Conservation (phyloP, 2,113 vertebrate genomes). For the Propithecus coquereli region DNA sequence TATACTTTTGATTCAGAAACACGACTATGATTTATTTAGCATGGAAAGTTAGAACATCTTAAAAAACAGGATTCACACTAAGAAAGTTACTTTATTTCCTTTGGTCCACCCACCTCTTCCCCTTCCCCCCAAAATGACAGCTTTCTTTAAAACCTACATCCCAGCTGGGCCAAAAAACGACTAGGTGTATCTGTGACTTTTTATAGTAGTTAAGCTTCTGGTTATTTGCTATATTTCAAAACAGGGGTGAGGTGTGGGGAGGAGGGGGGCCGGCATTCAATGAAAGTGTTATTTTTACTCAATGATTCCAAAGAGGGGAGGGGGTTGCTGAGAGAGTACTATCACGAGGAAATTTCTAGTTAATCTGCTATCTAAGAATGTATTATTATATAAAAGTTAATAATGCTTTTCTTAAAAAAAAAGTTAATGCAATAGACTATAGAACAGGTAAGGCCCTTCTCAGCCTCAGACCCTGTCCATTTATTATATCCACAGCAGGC, state of each 20-base stretch:
- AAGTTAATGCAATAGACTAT: background rate
- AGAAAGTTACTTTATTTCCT: constrained; percentile 43
- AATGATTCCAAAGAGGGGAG: background rate
- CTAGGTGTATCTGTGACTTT: background rate
- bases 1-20: constrained; percentile 16
- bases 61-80: constrained; percentile 10
- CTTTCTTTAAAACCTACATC: background rate
- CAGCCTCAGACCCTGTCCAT: background rate
- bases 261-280: background rate
- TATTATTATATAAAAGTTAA: background rate
- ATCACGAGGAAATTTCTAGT: background rate
- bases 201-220: background rate
- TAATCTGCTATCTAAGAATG: background rate
- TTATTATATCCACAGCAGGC: background rate
- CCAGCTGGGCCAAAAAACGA: background rate
- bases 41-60: constrained; percentile 22
- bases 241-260: background rate
- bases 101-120: background rate
- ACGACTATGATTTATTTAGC: constrained; percentile 33
- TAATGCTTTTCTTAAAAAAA: background rate
- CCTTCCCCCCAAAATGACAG: background rate
- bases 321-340: background rate
- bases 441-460: background rate
- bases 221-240: constrained; percentile 34
- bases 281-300: background rate